These are phyloP conservation scores for Arbacia lixula DNA, from an alignment of 53 echinoderm and acorn worm species.

Conservation along the genomic window DNA sequence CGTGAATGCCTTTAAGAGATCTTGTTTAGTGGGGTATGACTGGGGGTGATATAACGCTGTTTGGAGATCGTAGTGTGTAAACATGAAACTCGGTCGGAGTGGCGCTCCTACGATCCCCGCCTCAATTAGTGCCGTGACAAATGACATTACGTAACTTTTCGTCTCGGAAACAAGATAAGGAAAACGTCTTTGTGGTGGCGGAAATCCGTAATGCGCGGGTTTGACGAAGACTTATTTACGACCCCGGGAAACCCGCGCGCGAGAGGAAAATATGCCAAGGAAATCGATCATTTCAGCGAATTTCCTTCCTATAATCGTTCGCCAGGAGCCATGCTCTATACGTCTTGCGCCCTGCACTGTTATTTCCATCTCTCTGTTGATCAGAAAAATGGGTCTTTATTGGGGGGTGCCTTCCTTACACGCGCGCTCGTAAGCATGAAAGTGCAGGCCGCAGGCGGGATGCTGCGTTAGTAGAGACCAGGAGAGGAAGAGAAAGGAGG, in stretches of 20 bases:
- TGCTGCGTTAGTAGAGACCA: not conserved
- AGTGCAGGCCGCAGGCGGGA: conserved; percentile 46
- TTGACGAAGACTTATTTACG: conserved; percentile 48
- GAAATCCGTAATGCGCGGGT: conserved; percentile 35
- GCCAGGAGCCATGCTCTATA: conserved; percentile 55
- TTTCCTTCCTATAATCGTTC: conserved; percentile 73
- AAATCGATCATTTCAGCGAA: conserved; percentile 85
- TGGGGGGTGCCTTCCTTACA: conserved; percentile 31
- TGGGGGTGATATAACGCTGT: too few species aligned
- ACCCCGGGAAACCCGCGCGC: conserved; percentile 67
- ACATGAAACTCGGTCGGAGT: not conserved
- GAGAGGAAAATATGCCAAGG: conserved; percentile 74
- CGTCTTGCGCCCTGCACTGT: conserved; percentile 8
- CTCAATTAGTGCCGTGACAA: conserved; percentile 33
- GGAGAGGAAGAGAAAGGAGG: not conserved
- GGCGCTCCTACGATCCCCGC: too few species aligned
- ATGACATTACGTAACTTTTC: conserved; percentile 60
- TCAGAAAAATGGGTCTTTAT: conserved; percentile 40
- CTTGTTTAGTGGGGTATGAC: too few species aligned
- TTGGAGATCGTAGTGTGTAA: too few species aligned
- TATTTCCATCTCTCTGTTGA: not conserved
- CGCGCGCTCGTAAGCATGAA: conserved; percentile 33
- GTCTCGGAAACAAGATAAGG: conserved; percentile 53
- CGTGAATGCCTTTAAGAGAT: too few species aligned
- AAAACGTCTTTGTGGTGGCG: conserved; percentile 47